Conservation (phyloP, 2,113 vertebrate species). For the Cyprinodon variegatus region DNA sequence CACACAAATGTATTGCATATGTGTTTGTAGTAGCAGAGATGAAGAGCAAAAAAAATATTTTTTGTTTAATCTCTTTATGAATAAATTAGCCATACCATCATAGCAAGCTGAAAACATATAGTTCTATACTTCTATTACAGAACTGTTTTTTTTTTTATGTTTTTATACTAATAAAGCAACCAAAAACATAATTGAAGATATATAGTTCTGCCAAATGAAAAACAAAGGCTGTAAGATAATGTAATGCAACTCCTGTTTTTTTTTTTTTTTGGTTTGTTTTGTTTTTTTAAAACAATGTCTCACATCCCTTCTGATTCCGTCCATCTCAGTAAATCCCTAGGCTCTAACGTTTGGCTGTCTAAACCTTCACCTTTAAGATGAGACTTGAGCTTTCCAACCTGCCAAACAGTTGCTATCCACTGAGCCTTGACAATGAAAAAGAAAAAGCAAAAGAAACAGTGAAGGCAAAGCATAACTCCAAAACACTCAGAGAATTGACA, state of each 20-base stretch:
- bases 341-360: slow-evolving; percentile 47
- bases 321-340: slow-evolving; percentile 52
- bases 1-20: slow-evolving; percentile 14
- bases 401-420: slow-evolving; percentile 54
- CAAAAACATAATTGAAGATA: slow-evolving; percentile 10
- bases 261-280: too few species aligned
- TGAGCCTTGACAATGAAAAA: slow-evolving; percentile 51
- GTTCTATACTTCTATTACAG: background rate
- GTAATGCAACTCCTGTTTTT: slow-evolving; percentile 10
- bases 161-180: background rate
- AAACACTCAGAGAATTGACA: slow-evolving; percentile 10
- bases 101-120: background rate
- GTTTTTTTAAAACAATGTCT: slow-evolving; percentile 16
- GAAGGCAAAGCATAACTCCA: background rate
- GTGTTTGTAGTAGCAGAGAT: background rate
- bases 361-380: slow-evolving; percentile 51
- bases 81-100: background rate
- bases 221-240: slow-evolving; percentile 14
- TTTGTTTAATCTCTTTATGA: background rate
- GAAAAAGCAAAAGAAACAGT: background rate
- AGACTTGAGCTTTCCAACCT: slow-evolving; percentile 41
- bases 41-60: background rate
- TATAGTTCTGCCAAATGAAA: background rate
- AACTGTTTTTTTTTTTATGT: too few species aligned
- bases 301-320: slow-evolving; percentile 24